Conservation (phyloP, 2,113 vertebrate genomes). For the Podilymbus podiceps region DNA sequence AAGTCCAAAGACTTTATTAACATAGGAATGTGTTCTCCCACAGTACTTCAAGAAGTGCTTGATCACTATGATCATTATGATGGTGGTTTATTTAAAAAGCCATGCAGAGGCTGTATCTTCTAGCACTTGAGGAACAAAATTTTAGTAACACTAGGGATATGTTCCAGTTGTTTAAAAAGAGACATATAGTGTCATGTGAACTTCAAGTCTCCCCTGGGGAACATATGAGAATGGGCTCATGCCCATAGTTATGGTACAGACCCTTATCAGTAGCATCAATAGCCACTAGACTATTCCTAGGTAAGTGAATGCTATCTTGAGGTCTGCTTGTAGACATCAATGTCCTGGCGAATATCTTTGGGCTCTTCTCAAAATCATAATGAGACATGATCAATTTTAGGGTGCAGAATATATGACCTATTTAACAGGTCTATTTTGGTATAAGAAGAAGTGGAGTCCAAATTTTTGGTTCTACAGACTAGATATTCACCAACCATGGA, state of each 20-base stretch:
- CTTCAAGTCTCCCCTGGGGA: background rate
- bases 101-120: background rate
- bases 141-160: background rate
- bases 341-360: background rate
- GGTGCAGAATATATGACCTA: background rate
- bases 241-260: background rate
- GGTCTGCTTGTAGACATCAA: background rate
- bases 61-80: background rate
- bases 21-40: background rate
- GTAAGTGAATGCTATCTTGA: background rate
- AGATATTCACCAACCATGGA: background rate
- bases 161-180: background rate
- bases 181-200: background rate
- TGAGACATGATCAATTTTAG: background rate
- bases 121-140: background rate
- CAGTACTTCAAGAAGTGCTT: background rate
- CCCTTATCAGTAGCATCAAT: background rate
- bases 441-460: background rate
- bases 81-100: background rate
- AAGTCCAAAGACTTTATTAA: background rate
- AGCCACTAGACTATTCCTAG: background rate
- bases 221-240: background rate
- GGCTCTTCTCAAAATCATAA: background rate
- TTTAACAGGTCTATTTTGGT: background rate
- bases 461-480: background rate